Conservation (phyloP, 2,888 invertebrate species). For the Aphodius sticticus region DNA sequence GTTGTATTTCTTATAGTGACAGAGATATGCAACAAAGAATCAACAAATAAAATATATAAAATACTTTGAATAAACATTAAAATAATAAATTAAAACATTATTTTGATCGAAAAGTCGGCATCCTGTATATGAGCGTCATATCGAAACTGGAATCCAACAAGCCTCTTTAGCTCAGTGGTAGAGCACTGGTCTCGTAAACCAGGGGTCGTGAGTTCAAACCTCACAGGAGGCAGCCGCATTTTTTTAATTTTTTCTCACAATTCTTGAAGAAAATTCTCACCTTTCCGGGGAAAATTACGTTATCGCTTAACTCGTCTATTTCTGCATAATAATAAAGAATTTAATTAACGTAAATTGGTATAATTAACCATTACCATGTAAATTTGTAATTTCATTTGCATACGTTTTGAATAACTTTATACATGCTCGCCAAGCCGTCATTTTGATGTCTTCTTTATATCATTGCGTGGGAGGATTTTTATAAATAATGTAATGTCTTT, state of each 20-base stretch:
- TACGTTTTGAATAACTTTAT: neutral
- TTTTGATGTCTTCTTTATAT: neutral
- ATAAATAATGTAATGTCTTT: neutral
- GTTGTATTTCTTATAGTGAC: too few species aligned
- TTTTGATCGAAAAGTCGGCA: neutral
- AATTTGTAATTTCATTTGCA: neutral
- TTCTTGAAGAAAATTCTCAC: constrained; percentile 1
- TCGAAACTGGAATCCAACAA: constrained; percentile 16
- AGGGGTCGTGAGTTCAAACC: constrained; percentile 86
- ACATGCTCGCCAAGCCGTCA: neutral
- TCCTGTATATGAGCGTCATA: neutral
- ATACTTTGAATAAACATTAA: too few species aligned
- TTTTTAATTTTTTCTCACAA: constrained; percentile 13
- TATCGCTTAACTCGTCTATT: neutral
- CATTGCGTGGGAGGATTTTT: neutral
- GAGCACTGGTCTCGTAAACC: constrained; percentile 87
- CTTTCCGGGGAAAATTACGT: neutral
- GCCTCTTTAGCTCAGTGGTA: constrained; percentile 86
- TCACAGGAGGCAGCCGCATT: constrained; percentile 73
- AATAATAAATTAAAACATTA: neutral
- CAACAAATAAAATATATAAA: too few species aligned
- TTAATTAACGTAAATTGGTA: neutral
- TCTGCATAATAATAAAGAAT: neutral
- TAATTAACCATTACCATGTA: neutral
- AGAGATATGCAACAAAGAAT: too few species aligned